These are phyloP conservation scores for Nomada ferruginata DNA, from an alignment of 2,888 invertebrate species.

Conservation along the genomic window DNA sequence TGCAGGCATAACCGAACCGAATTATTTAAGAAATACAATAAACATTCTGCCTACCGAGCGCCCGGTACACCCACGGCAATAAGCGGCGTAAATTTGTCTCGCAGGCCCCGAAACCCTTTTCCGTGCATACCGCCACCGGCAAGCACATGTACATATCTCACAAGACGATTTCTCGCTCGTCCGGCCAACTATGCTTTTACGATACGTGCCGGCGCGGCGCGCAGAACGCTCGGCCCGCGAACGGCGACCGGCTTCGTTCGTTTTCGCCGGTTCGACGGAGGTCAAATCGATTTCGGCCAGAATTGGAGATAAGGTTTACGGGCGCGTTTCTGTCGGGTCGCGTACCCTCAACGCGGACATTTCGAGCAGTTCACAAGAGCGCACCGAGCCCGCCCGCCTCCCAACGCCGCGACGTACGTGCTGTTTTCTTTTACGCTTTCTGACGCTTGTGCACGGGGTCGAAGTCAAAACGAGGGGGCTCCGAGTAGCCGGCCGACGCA, in stretches of 20 bases:
- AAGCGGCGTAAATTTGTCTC: constrained; percentile 48
- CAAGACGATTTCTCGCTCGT: constrained; percentile 39
- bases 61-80: constrained; percentile 18
- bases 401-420: background rate
- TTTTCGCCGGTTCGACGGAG: constrained; percentile 65
- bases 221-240: constrained; percentile 43
- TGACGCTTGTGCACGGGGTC: constrained; percentile 30
- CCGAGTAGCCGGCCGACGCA: constrained; percentile 77
- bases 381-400: constrained; percentile 2
- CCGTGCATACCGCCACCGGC: background rate
- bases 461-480: constrained; percentile 64
- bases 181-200: constrained; percentile 41
- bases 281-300: constrained; percentile 81
- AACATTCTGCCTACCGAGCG: constrained; percentile 7
- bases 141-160: constrained; percentile 32
- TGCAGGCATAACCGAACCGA: background rate
- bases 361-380: constrained; percentile 40
- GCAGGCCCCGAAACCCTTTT: background rate
- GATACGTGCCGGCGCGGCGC: constrained; percentile 22
- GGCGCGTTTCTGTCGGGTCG: constrained; percentile 60
- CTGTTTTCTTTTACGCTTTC: background rate
- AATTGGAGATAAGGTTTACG: constrained; percentile 81
- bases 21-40: constrained; percentile 30
- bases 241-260: constrained; percentile 42
- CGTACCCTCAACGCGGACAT: constrained; percentile 45